These are phyloP conservation scores for Laticauda laticaudata DNA, from an alignment of 2,113 vertebrate species.

Conservation along the genomic window DNA sequence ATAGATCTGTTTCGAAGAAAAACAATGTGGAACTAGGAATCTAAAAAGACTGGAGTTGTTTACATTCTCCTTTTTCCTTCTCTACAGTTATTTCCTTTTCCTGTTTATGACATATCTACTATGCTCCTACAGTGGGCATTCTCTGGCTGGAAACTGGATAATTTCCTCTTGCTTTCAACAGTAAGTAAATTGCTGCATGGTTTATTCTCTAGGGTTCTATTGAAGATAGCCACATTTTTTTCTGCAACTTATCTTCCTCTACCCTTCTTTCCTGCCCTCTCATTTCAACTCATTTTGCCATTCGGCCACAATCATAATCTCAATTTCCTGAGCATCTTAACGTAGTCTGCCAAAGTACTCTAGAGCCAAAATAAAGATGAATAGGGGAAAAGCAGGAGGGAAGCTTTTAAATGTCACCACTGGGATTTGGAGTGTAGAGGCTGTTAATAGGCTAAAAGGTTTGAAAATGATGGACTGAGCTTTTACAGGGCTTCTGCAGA, in stretches of 20 bases:
- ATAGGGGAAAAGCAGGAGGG: not conserved
- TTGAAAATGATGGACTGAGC: not conserved
- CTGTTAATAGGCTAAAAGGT: not conserved
- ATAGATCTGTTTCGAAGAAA: not conserved
- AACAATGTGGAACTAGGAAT: not conserved
- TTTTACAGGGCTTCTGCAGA: not conserved
- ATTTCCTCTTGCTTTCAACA: not conserved
- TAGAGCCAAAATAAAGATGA: slow-evolving; percentile 4
- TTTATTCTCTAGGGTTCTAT: not conserved
- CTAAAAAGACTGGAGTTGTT: not conserved
- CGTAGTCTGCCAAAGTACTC: not conserved
- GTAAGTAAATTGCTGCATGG: not conserved
- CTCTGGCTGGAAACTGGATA: not conserved
- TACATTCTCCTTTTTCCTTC: not conserved
- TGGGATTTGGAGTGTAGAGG: not conserved
- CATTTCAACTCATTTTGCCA: not conserved
- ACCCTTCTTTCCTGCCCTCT: not conserved
- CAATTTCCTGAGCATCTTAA: slow-evolving; percentile 14
- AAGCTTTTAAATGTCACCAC: slow-evolving; percentile 9
- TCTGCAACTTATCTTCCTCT: not conserved
- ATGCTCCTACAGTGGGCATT: not conserved
- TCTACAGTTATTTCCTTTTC: not conserved
- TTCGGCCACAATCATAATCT: not conserved
- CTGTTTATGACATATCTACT: not conserved
- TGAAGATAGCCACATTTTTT: not conserved